Evolutionary conservation across 2,888 invertebrate species (phyloP), one percentile per base, ranked within the genome.

Genomic region (Tinea trinotella): DNA sequence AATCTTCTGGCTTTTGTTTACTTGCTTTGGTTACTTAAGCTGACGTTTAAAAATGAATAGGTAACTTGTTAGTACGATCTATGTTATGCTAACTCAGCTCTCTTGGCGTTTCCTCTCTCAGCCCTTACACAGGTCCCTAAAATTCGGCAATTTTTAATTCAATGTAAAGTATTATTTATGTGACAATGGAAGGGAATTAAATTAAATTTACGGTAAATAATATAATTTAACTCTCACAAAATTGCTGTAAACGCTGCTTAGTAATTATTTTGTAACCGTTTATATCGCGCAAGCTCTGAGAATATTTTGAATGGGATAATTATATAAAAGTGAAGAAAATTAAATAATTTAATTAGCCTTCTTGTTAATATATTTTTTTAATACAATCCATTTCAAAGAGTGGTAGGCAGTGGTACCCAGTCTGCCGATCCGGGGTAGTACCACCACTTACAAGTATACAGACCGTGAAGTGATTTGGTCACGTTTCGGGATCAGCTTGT

Each of bases 1-100:
- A 71, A 74, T 74, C 36, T 63, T 63, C 63, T 53, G 60, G 67
- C 68, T 71, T 71, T 68, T 66, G 66, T 69, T 61, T 63, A 68
- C 68, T 71, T 66, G 12, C 40, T 40, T 53, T 36, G 36, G 53
- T 53, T 53, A 53, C 36, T 50, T 50, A 50, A 50, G 50, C 50
- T 50, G 50, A 50, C 50, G 50, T 50, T 50, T 20, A 50, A 50
- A 50, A 50, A 24, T 50, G 50, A 50, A 50, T 50, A 50, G 50
- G 50, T 50, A 24, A 50, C 46, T 46, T 46, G 46, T 46, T 46
- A 46, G 18, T 18, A 46, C 36, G 4, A n/a, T 46, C 46, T 46
- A 46, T 46, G 46, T 46, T 40, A 7, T 40, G 40, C 40, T 12
- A 40, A 40, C 3, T 40, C 15, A 13, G 40, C 40, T 40, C 13